Base-by-base conservation (phyloP, 1,140 invertebrate species). In the Brachionus sp. region DNA sequence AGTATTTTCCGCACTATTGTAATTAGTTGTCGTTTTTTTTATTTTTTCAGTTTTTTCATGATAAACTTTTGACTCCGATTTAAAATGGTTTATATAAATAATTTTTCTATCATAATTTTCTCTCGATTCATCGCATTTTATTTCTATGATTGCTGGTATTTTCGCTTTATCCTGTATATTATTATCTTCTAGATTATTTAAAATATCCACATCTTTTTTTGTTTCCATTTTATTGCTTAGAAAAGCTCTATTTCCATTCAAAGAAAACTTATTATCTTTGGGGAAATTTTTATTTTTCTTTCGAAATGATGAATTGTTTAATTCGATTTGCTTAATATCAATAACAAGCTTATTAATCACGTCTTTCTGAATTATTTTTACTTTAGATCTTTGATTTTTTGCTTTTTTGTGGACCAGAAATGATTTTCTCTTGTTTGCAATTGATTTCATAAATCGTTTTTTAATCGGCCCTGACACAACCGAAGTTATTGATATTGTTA, bases 71-170 rank as follows among this genome's bases (percentile, higher is more conserved):
- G 50, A 57, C 19, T 57, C 50, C 3, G 50, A 57, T 57, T 25
- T 66, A 70, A 16, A 37, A 37, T 70, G 33, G 16, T 70, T 70
- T 19, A 70, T 2, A 37, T 70, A 37, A 70, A 39, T 19, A 12
- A 70, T 16, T 70, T 70, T 70, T 70, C 66, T 70, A 5, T 70
- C 16, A 70, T 37, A 39, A 39, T 70, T 70, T 19, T 19, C 33
- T 70, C 16, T 23, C 1, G 35, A 39, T 10, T 70, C 37, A 16
- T 70, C 66, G 5, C 66, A 70, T 2, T 70, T 39, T n/a, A 70
- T n/a, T 70, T 37, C 66, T 6, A 70, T 37, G 6, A 39, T 70
- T 70, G 13, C 37, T 39, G 66, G 35, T 37, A 3, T 37, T 70
- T 19, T 33, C 5, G 3, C 13, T 66, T 66, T 66, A 66, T 66